phyloP scores from a whole-genome alignment of 2,888 invertebrate species.

The Euzophera pinguis region DNA sequence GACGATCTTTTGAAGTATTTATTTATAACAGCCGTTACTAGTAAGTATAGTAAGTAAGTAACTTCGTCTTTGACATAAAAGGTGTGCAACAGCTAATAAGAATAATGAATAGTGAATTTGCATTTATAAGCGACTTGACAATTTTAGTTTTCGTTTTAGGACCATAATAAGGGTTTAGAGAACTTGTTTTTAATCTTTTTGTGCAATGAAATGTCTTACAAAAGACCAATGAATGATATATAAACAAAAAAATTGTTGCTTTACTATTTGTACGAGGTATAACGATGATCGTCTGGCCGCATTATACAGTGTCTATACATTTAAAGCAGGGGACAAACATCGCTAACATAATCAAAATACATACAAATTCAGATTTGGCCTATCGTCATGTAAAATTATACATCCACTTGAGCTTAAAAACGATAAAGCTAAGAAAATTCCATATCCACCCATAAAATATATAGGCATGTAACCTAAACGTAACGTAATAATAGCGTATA shows the following conservation, averaged over 20 bases:
- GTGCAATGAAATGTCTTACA: too few species aligned
- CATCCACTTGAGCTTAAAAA: conserved; percentile 64
- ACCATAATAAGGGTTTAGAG: too few species aligned
- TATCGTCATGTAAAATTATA: conserved; percentile 50
- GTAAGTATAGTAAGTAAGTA: too few species aligned
- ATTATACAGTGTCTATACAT: conserved; percentile 53
- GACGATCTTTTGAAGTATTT: not conserved
- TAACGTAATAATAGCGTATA: conserved; percentile 27
- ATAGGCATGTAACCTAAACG: conserved; percentile 52
- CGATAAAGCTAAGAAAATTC: conserved; percentile 49
- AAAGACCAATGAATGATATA: too few species aligned
- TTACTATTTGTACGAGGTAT: not conserved
- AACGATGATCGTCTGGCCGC: not conserved
- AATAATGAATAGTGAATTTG: too few species aligned
- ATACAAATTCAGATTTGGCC: conserved; percentile 71
- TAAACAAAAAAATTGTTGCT: too few species aligned
- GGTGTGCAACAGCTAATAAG: too few species aligned
- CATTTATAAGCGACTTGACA: too few species aligned
- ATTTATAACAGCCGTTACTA: too few species aligned
- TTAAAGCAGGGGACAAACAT: conserved; percentile 55
- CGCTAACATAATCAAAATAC: conserved; percentile 51
- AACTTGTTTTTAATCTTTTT: too few species aligned
- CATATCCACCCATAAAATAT: conserved; percentile 63
- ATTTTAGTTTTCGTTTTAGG: too few species aligned
- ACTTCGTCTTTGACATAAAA: too few species aligned